A percentile compares a stretch with the other conserved stretches of the same genome.
Conservation (phyloP, 2,113 vertebrate genomes). For the Formicarius rufipectus region DNA sequence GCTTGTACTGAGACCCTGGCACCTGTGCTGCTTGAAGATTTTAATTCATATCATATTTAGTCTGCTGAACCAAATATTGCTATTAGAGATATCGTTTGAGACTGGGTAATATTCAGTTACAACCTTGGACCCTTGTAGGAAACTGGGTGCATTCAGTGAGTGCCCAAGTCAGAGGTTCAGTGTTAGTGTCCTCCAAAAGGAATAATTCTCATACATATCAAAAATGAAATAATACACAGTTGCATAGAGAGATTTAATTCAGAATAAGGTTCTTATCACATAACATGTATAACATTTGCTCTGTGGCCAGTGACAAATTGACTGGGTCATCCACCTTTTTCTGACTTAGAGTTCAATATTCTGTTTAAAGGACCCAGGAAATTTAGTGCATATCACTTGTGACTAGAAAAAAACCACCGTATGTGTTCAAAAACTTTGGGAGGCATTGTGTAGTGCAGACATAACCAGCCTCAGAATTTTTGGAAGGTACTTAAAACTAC, state of each 20-base stretch:
- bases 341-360: background rate
- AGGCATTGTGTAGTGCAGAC: background rate
- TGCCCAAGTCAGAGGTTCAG: background rate
- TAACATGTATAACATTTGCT: background rate
- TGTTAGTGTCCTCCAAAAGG: background rate
- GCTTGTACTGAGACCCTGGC: background rate
- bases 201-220: rapidly evolving
- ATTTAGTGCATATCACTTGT: background rate
- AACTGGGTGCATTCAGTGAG: background rate
- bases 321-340: background rate
- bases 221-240: background rate
- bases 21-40: background rate
- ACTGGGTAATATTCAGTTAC: background rate
- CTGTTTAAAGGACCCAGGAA: background rate
- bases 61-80: background rate
- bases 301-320: background rate
- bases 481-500: background rate
- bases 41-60: background rate
- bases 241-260: background rate
- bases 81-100: background rate
- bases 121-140: rapidly evolving
- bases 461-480: background rate
- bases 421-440: background rate
- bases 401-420: background rate
- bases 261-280: background rate